Base-by-base conservation (phyloP, 2,113 vertebrate species). In the Alaudala cheleensis region DNA sequence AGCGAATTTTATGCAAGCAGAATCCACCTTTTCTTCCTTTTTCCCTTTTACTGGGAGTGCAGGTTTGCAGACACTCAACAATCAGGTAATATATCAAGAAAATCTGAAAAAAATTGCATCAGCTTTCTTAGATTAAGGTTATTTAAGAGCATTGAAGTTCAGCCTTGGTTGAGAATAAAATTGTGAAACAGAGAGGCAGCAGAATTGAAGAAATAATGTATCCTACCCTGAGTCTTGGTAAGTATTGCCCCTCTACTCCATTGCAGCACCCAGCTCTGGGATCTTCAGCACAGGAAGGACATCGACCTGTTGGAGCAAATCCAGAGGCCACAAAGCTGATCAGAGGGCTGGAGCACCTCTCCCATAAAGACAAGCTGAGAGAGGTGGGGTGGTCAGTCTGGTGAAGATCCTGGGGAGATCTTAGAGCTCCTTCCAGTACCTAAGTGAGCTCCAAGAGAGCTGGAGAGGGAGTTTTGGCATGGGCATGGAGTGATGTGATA, bases 401-500 rank as follows among this genome's bases (percentile, higher is more conserved):
- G 31, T 31, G 4, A 83, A 61, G 33, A 60, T 12, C 40, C n/a
- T 40, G 19, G 69, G n/a, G 22, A 73, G 24, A 73, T 6, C 33
- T 79, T 11, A 34, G 3, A 9, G 18, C 2, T 5, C 12, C 15
- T 78, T 9, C 2, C 12, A 51, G 4, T 54, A 11, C 14, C 10
- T 73, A 34, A 50, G 23, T 10, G 2, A 11, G 10, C 7, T 56
- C 0, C 11, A 50, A 20, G 7, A 65, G 42, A 56, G 5, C 14
- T 21, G 10, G 8, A 39, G 15, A 62, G 2, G 3, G 6, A 22
- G 26, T 53, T 37, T 40, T 61, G 7, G 67, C 1, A 4, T 50
- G 22, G 9, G 2, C 3, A 4, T 39, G 10, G 6, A 23, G 47
- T 3, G 4, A 57, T 3, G 21, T 24, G 8, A 29, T 24, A 67